Evolutionary conservation across 2,888 invertebrate species (phyloP).

Genomic region (Merodon equestris): DNA sequence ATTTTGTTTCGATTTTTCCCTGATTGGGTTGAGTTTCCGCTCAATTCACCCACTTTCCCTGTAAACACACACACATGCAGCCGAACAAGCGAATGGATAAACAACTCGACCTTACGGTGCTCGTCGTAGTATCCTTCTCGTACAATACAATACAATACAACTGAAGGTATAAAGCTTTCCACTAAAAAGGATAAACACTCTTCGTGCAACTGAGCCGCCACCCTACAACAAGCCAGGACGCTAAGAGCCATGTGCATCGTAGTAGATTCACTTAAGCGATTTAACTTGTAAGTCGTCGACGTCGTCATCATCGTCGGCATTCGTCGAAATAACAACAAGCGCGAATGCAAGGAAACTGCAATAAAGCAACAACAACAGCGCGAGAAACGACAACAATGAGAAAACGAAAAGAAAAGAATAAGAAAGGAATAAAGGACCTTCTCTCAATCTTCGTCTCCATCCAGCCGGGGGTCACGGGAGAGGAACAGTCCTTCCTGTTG

Average conservation of each 20-base stretch:
- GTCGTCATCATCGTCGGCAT: neutral
- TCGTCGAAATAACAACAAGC: slow-evolving; percentile 10
- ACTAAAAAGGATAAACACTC: slow-evolving; percentile 59
- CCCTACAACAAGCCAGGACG: neutral
- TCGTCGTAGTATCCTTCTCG: too few species aligned
- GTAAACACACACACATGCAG: too few species aligned
- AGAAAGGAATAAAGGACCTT: slow-evolving; percentile 49
- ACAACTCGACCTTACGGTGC: too few species aligned
- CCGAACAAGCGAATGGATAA: too few species aligned
- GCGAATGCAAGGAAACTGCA: slow-evolving; percentile 38
- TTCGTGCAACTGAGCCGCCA: slow-evolving; percentile 13
- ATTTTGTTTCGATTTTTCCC: slow-evolving; percentile 62
- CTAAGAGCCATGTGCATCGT: slow-evolving; percentile 43
- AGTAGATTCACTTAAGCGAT: slow-evolving; percentile 60
- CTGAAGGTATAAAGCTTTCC: slow-evolving; percentile 41
- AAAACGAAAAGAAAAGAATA: slow-evolving; percentile 18
- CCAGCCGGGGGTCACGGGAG: slow-evolving; percentile 28
- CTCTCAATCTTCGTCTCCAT: slow-evolving; percentile 33
- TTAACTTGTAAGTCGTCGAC: slow-evolving; percentile 54
- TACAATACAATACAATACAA: neutral
- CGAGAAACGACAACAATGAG: slow-evolving; percentile 29
- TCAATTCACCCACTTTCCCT: slow-evolving; percentile 41
- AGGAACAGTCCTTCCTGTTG: slow-evolving; percentile 47
- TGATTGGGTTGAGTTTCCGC: slow-evolving; percentile 65
- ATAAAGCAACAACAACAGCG: slow-evolving; percentile 28